These are phyloP conservation scores for Podarcis raffonei DNA, from an alignment of 2,113 vertebrate species.

Conservation along the genomic window DNA sequence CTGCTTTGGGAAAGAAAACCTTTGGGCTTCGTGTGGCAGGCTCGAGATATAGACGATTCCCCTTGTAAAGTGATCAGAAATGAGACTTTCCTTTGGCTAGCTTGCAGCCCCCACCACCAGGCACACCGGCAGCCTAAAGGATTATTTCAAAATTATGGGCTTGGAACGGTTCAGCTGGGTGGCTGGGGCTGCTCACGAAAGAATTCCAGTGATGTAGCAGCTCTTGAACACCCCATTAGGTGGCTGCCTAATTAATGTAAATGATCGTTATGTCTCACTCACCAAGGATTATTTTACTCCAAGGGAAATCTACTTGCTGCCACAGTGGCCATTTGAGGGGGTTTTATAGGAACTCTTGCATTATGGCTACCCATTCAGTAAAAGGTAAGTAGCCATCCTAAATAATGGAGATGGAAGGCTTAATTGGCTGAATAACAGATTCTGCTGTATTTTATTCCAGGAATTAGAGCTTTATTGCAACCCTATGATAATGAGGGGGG, in stretches of 20 bases:
- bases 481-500: constrained; percentile 58
- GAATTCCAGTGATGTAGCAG: constrained; percentile 74
- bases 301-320: constrained; percentile 66
- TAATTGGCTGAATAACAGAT: constrained; percentile 66
- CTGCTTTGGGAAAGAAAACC: constrained; percentile 16
- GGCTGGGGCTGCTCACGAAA: constrained; percentile 59
- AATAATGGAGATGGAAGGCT: constrained; percentile 71
- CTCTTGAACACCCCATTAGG: constrained; percentile 72
- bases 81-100: constrained; percentile 13
- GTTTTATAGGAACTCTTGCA: constrained; percentile 68
- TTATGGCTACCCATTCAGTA: constrained; percentile 64
- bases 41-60: constrained; percentile 26
- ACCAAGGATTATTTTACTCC: constrained; percentile 65
- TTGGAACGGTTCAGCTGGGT: constrained; percentile 58
- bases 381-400: constrained; percentile 65
- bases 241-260: constrained; percentile 77
- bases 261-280: constrained; percentile 70
- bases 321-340: constrained; percentile 67
- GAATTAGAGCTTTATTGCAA: constrained; percentile 72
- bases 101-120: constrained; percentile 11
- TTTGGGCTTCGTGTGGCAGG: background rate
- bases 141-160: constrained; percentile 70
- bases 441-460: constrained; percentile 68
- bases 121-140: constrained; percentile 48
- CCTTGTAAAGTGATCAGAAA: constrained; percentile 44